Percentiles rank a stretch among this genome's conserved stretches.
These are phyloP conservation scores for Crenuchus spilurus DNA, from an alignment of 2,797 vertebrate genomes.

Conservation along the genomic window DNA sequence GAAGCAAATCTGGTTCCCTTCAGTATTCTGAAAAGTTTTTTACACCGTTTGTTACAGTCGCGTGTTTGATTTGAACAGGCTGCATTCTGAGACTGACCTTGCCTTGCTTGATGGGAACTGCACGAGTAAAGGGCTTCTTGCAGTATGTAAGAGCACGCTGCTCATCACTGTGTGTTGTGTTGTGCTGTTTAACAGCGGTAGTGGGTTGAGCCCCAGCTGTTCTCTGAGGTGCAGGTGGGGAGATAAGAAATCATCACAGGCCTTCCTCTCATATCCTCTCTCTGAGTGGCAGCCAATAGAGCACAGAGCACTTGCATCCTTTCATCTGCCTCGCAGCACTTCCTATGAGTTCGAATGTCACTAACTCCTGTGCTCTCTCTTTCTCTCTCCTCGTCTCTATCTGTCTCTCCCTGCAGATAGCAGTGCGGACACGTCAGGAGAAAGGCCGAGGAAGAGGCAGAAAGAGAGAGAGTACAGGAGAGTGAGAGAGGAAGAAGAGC, in stretches of 20 bases:
- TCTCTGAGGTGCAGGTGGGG: constrained; percentile 59
- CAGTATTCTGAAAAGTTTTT: too few relatives aligned
- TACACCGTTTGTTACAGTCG: too few relatives aligned
- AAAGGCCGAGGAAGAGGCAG: constrained; percentile 50
- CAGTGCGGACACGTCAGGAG: constrained; percentile 56
- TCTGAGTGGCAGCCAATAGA: constrained; percentile 65
- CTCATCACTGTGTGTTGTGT: neutral
- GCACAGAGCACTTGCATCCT: constrained; percentile 56
- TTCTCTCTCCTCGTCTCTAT: constrained; percentile 32
- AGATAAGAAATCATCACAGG: constrained; percentile 64
- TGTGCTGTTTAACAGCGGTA: constrained; percentile 42
- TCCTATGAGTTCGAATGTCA: constrained; percentile 52
- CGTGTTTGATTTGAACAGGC: too few relatives aligned
- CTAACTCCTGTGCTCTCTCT: constrained; percentile 38
- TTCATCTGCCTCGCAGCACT: constrained; percentile 70
- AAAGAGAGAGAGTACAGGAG: constrained; percentile 42
- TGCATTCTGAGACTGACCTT: too few relatives aligned
- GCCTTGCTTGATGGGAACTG: too few relatives aligned
- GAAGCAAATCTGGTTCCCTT: too few relatives aligned
- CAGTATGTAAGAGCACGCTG: neutral
- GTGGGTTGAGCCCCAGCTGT: constrained; percentile 56
- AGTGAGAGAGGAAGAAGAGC: constrained; percentile 57
- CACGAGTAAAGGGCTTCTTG: neutral
- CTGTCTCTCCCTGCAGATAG: constrained; percentile 64
- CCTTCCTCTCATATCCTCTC: constrained; percentile 63